Conservation (phyloP, 2,888 invertebrate species). For the Meiosimyza platycephala region DNA sequence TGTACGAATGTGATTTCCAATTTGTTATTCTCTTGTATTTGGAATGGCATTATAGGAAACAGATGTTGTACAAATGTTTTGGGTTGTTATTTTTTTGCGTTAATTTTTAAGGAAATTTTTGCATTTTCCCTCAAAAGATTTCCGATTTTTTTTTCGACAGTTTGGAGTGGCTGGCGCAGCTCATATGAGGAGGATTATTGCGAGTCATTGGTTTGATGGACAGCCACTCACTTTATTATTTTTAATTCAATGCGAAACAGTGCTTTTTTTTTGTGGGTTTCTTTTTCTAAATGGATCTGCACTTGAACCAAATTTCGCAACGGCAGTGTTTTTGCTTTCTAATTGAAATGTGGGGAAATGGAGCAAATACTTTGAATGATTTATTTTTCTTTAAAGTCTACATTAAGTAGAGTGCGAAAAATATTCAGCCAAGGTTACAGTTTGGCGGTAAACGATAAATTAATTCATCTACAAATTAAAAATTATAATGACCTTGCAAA, state of each 20-base stretch:
- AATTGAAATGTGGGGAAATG: conserved; percentile 31
- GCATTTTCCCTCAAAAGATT: conserved; percentile 19
- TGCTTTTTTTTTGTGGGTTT: too few species aligned
- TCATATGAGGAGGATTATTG: conserved; percentile 11
- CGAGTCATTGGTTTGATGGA: conserved; percentile 27
- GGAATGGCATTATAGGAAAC: conserved; percentile 52
- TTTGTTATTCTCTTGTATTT: conserved; percentile 33
- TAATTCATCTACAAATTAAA: too few species aligned
- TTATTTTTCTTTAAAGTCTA: too few species aligned
- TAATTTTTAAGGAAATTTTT: conserved; percentile 26
- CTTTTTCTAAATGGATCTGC: neutral
- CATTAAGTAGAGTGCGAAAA: too few species aligned
- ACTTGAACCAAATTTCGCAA: conserved; percentile 39
- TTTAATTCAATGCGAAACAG: too few species aligned
- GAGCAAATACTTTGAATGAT: conserved; percentile 15
- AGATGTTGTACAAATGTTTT: conserved; percentile 50
- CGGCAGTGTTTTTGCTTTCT: neutral
- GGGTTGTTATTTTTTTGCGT: conserved; percentile 18
- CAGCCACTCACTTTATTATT: conserved; percentile 27
- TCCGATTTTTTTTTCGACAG: conserved; percentile 32
- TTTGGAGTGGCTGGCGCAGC: conserved; percentile 20
- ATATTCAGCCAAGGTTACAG: too few species aligned
- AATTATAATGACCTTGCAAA: too few species aligned
- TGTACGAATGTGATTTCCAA: conserved; percentile 33
- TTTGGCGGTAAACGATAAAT: too few species aligned